These are phyloP conservation scores for Ophioninae sp. DNA, from an alignment of 2,888 invertebrate genomes.

Conservation along the genomic window DNA sequence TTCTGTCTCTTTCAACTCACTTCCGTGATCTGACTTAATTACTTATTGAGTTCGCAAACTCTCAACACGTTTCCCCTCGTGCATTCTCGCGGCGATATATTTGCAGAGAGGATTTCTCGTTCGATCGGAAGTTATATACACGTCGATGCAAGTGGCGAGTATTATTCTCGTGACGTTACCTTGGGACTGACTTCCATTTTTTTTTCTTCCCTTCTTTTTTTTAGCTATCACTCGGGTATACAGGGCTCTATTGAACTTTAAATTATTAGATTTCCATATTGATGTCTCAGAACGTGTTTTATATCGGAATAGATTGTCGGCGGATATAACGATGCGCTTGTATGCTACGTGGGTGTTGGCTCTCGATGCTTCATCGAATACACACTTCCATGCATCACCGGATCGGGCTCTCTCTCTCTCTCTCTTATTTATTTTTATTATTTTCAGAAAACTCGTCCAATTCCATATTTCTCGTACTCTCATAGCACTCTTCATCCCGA, in stretches of 20 bases:
- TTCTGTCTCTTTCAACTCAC: slow-evolving; percentile 16
- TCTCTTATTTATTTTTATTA: slow-evolving; percentile 16
- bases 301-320: slow-evolving; percentile 28
- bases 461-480: slow-evolving; percentile 48
- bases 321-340: slow-evolving; percentile 7
- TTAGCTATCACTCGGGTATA: slow-evolving; percentile 7
- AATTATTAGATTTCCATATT: slow-evolving; percentile 61
- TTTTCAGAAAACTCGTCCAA: slow-evolving; percentile 21
- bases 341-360: slow-evolving; percentile 19
- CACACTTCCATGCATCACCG: slow-evolving; percentile 57
- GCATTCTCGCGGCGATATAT: slow-evolving; percentile 14
- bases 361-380: slow-evolving; percentile 57
- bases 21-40: slow-evolving; percentile 67
- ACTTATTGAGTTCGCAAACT: slow-evolving; percentile 70
- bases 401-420: slow-evolving; percentile 26
- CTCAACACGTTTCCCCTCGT: background rate
- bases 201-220: background rate
- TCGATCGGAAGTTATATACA: slow-evolving; percentile 56
- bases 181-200: slow-evolving; percentile 5
- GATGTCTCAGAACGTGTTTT: slow-evolving; percentile 56
- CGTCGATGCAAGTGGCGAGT: slow-evolving; percentile 32
- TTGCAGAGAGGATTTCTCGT: slow-evolving; percentile 32
- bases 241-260: slow-evolving; percentile 47
- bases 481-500: slow-evolving; percentile 43
- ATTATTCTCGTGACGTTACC: slow-evolving; percentile 52